Percentiles rank a stretch among this genome's conserved stretches.
Evolutionary conservation across 2,113 vertebrate genomes (phyloP).

Genomic region (Pterocles orientalis): DNA sequence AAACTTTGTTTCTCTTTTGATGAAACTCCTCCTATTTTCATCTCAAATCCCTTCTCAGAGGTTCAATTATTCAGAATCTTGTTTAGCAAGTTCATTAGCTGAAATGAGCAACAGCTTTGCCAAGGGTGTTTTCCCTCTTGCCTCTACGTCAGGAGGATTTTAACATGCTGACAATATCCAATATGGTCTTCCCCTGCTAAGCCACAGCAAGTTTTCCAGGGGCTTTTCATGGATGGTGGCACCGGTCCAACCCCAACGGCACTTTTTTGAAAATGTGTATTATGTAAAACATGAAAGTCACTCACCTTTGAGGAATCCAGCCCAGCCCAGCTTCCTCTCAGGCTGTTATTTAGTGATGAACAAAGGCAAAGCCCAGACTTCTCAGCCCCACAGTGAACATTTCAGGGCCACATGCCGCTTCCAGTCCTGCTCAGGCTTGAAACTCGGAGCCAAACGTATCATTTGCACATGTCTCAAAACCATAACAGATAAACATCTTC

Average conservation of each 20-base stretch:
- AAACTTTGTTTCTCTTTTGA: conserved; percentile 16
- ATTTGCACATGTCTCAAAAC: not conserved
- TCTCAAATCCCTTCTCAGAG: conserved; percentile 39
- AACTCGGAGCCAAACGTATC: not conserved
- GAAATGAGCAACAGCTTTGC: conserved; percentile 38
- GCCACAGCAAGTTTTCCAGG: not conserved
- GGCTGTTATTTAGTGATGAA: not conserved
- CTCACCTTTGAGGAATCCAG: conserved; percentile 6
- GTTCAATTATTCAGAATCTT: conserved; percentile 46
- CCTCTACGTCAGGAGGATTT: conserved; percentile 24
- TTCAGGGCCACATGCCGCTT: not conserved
- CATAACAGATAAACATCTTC: conserved; percentile 28
- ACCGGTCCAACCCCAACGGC: not conserved
- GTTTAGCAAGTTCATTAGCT: conserved; percentile 57
- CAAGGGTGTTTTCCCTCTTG: not conserved
- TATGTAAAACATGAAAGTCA: conserved; percentile 5
- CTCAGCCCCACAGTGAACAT: not conserved
- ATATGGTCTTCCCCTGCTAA: not conserved
- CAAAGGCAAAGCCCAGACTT: not conserved
- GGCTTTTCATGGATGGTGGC: not conserved
- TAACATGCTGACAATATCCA: conserved; percentile 7
- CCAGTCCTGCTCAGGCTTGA: conserved; percentile 34
- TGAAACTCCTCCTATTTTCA: conserved; percentile 42
- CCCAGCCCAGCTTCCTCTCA: not conserved
- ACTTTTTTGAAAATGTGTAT: not conserved